Evolutionary conservation across 2,113 vertebrate genomes (phyloP).

Genomic region (Talpa occidentalis): DNA sequence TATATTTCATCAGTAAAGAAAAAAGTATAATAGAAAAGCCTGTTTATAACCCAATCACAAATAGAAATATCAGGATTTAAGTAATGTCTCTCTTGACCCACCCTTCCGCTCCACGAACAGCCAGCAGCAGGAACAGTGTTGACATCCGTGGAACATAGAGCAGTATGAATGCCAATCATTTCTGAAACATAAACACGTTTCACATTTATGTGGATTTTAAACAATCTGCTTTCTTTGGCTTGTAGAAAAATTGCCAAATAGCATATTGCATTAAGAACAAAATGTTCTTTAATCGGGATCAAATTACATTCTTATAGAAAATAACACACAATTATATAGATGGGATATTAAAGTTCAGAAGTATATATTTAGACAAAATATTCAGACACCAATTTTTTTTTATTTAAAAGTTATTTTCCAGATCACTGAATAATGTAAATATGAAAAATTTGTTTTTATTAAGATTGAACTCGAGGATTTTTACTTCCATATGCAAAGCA

Average conservation of each 20-base stretch:
- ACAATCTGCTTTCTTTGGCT: conserved; percentile 62
- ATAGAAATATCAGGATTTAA: neutral
- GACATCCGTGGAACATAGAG: neutral
- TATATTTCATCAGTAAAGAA: neutral
- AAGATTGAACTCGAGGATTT: conserved; percentile 15
- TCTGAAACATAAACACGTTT: conserved; percentile 28
- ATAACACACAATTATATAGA: conserved; percentile 34
- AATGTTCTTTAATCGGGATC: conserved; percentile 62
- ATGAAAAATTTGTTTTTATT: conserved; percentile 55
- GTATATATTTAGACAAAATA: conserved; percentile 21
- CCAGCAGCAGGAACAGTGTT: neutral
- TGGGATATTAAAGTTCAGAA: conserved; percentile 12
- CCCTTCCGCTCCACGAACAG: fast-evolving
- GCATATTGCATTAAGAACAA: conserved; percentile 64
- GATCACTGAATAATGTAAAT: conserved; percentile 45
- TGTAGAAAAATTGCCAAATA: conserved; percentile 52
- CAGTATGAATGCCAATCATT: neutral
- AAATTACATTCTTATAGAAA: conserved; percentile 30
- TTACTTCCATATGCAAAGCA: conserved; percentile 11
- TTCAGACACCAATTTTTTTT: conserved; percentile 20
- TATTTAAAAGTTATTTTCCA: conserved; percentile 53
- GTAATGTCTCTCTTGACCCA: neutral
- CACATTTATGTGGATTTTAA: conserved; percentile 56
- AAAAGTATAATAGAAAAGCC: neutral
- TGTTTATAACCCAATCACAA: neutral